Conservation (phyloP, 2,113 vertebrate species). For the Neodontobutis hainanensis region DNA sequence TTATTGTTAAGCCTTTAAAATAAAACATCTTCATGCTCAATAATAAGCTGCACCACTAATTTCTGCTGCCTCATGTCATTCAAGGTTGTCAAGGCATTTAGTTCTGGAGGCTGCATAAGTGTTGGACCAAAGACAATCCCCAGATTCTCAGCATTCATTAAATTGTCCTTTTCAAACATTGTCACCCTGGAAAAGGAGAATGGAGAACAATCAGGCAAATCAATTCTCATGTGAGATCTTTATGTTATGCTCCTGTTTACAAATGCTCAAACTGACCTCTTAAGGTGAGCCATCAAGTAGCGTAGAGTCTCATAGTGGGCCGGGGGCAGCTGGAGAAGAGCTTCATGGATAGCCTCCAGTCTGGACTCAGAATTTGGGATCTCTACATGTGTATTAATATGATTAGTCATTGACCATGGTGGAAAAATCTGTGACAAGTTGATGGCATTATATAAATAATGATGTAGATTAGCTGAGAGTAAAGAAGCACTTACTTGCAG, state of each 20-base stretch:
- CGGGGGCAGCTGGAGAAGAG: slow-evolving; percentile 90
- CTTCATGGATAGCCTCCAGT: slow-evolving; percentile 92
- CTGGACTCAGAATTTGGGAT: slow-evolving; percentile 87
- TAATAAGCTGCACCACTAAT: slow-evolving; percentile 93
- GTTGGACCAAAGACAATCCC: slow-evolving; percentile 98
- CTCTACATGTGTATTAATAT: slow-evolving; percentile 75
- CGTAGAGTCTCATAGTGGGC: slow-evolving; percentile 96
- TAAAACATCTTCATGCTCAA: slow-evolving; percentile 96
- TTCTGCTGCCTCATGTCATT: slow-evolving; percentile 99
- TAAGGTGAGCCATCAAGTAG: slow-evolving; percentile 96
- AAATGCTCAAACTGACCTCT: slow-evolving; percentile 81
- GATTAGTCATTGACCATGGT: slow-evolving; percentile 27
- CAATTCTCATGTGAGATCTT: neutral
- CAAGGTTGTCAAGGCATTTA: slow-evolving; percentile 91
- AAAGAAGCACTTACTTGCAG: slow-evolving; percentile 87
- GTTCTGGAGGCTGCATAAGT: slow-evolving; percentile 94
- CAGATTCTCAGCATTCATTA: slow-evolving; percentile 96
- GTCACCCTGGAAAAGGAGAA: slow-evolving; percentile 84
- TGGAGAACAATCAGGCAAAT: neutral
- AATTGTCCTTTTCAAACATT: slow-evolving; percentile 94
- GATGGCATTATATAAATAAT: neutral
- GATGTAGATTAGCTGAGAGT: neutral
- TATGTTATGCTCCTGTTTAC: neutral
- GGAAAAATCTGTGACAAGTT: slow-evolving; percentile 6
- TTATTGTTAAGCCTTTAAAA: slow-evolving; percentile 78